Conservation (phyloP, 92 coral and sea anemone genomes). For the Nematostella vectensis region DNA sequence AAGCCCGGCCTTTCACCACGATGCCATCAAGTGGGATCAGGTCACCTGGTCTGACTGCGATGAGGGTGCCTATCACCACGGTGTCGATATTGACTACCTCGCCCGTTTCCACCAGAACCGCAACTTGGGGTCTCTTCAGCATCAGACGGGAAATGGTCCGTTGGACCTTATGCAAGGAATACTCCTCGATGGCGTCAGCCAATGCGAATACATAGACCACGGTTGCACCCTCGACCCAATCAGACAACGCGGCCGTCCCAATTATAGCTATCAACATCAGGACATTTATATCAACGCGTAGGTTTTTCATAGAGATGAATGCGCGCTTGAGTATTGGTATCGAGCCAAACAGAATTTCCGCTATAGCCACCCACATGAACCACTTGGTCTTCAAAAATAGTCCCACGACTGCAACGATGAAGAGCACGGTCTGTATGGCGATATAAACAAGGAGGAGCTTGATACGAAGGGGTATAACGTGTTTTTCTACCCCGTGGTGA, state of each 20-base stretch:
- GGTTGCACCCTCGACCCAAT: slow-evolving; percentile 95
- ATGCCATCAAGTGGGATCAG: slow-evolving; percentile 92
- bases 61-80: slow-evolving; percentile 73
- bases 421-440: slow-evolving; percentile 52
- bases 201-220: slow-evolving; percentile 86
- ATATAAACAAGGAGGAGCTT: slow-evolving; percentile 45
- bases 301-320: slow-evolving; percentile 48
- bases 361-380: slow-evolving; percentile 84
- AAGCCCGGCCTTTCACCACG: slow-evolving; percentile 79
- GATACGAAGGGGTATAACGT: slow-evolving; percentile 39
- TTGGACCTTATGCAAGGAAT: slow-evolving; percentile 83
- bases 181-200: slow-evolving; percentile 71
- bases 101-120: slow-evolving; percentile 82
- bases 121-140: slow-evolving; percentile 84
- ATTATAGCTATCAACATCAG: slow-evolving; percentile 82
- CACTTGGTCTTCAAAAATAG: slow-evolving; percentile 39
- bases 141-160: slow-evolving; percentile 87
- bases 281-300: slow-evolving; percentile 62
- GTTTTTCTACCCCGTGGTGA: slow-evolving; percentile 30
- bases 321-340: slow-evolving; percentile 67
- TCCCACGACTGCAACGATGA: slow-evolving; percentile 52
- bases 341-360: slow-evolving; percentile 80
- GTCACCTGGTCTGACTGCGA: slow-evolving; percentile 94
- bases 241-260: slow-evolving; percentile 78
- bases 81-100: slow-evolving; percentile 69